Evolutionary conservation across 2,113 vertebrate genomes (phyloP), one percentile per base, ranked within the genome.

Genomic region (Anser brachyrhynchus): DNA sequence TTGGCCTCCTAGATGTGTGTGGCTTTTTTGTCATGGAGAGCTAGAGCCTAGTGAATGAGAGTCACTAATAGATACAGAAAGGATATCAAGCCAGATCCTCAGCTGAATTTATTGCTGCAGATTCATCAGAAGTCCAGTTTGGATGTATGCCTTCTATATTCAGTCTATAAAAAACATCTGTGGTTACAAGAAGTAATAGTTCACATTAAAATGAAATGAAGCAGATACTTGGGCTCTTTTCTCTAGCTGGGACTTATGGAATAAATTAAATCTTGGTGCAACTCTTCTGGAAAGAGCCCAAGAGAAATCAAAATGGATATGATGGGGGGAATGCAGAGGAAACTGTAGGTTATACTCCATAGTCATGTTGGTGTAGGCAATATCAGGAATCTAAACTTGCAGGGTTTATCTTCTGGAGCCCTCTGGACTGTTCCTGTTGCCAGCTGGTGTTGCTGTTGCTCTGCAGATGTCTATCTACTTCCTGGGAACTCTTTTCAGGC

Each of bases 261-360:
- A 80, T 92, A 85, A 85, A 83, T 80, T 41, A 76, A 87, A 62
- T 20, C 65, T 81, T 54, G 21, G 23, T 66, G 31, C 11, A 79
- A 26, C 37, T 82, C 18, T 82, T 16, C 49, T 84, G 41, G 35
- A 35, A 28, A 73, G 67, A 90, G 26, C 31, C 59, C 37, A 59
- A 66, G 6, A 72, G 16, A 83, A 81, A 21, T 59, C 10, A 64
- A 83, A 92, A 41, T 37, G 31, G 4, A 2, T 35, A 8, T 81
- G 65, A 71, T 3, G 7, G 28, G 49, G 13, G 26, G 2, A 18
- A 55, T 2, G 2, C 11, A 69, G 61, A 77, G 17, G 51, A 71
- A 91, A 71, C 13, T 69, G 43, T 49, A 61, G 81, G n/a, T 46
- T 75, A 35, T 37, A 35, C 14, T 43, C 57, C 11, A 19, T 57